Percentiles rank a stretch among this genome's conserved stretches.
Evolutionary conservation across 2,113 vertebrate genomes (phyloP).

Genomic region (Vidua macroura): DNA sequence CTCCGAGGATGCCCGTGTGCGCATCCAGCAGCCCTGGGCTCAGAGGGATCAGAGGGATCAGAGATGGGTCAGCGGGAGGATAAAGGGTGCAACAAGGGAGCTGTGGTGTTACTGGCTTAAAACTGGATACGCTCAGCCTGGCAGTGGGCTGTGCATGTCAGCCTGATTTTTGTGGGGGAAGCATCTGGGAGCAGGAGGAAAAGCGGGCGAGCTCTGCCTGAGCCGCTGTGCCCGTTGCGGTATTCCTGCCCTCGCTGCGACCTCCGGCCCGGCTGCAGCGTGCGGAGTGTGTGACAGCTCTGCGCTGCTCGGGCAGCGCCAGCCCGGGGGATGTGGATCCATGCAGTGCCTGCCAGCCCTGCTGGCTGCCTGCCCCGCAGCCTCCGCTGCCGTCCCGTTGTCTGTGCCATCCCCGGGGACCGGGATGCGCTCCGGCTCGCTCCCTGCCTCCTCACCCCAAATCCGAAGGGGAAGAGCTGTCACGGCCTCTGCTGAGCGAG

Average conservation of each 20-base stretch:
- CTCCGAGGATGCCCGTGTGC: fast-evolving
- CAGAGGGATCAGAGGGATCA: background rate
- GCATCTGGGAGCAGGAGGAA: background rate
- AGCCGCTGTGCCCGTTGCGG: background rate
- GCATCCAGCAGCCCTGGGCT: background rate
- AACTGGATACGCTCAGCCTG: background rate
- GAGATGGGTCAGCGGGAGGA: background rate
- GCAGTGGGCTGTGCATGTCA: background rate
- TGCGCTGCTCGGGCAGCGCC: background rate
- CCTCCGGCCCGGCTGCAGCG: background rate
- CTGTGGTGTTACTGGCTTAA: background rate
- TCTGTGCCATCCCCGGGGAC: background rate
- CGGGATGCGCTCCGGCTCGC: fast-evolving
- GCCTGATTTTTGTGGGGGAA: background rate
- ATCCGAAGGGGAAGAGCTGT: background rate
- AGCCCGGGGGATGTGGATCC: background rate
- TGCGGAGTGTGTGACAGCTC: background rate
- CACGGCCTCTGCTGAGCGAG: fast-evolving
- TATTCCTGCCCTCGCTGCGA: background rate
- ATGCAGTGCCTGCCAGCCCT: background rate
- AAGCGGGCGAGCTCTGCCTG: background rate
- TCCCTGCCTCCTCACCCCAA: fast-evolving
- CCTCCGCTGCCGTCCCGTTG: background rate
- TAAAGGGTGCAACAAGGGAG: background rate
- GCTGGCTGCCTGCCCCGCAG: background rate